Base-by-base conservation (phyloP, 2,888 invertebrate species). In the Polia nebulosa region DNA sequence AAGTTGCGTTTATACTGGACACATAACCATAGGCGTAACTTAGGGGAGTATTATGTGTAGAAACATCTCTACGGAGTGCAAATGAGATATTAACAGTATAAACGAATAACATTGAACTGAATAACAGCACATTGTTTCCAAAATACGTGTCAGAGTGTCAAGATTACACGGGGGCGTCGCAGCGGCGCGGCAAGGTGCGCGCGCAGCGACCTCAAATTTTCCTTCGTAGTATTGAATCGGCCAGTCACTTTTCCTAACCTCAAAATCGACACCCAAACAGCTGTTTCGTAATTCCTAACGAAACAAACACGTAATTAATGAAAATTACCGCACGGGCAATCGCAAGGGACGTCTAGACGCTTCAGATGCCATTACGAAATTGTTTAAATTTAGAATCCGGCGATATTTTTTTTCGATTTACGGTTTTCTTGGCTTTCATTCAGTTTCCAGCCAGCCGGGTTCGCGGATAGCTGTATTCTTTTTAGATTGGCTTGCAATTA, bases 221-320 rank as follows among this genome's bases (percentile, higher is more conserved):
- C 87, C 85, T 80, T 80, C 74, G 62, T 79, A 85, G 86, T 92
- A 95, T 95, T 89, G 95, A 95, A 93, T 93, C 86, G 80, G 89
- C 89, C 86, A 93, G 93, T 93, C 92, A 92, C 87, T 90, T 89
- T 89, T 91, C 91, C 90, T 95, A 95, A 95, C 95, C 95, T 95
- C 90, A 92, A 94, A 93, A 80, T 65, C 76, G 76, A 72, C 83
- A 80, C 77, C 77, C 82, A 85, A 94, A 94, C 95, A 95, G 95
- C 95, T 95, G 95, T 93, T 94, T 82, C 81, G 72, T 83, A 81
- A 85, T 78, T 78, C 74, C 73, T 82, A 78, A 84, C 84, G 81
- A 84, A 81, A 83, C 78, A 82, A 71, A 80, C 73, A 85, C 75
- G 83, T 76, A 85, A 86, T 85, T 85, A 85, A 85, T 78, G 62